Evolutionary conservation across 2,797 vertebrate genomes (phyloP), one percentile per base, ranked within the genome.

Genomic region (Anomalospiza imberbis): DNA sequence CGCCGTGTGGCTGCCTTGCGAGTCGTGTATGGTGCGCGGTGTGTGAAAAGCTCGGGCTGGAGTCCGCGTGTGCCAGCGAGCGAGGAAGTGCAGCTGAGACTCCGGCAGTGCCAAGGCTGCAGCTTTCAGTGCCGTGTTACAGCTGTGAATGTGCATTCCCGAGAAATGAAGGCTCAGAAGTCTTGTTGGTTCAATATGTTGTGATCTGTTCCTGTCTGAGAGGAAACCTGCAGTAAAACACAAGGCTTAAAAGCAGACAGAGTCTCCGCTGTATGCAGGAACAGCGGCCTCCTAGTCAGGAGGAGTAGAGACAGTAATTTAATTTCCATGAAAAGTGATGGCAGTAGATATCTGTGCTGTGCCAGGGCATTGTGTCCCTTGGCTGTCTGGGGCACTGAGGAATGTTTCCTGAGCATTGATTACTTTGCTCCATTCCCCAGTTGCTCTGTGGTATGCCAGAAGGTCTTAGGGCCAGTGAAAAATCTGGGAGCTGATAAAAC

Each of bases 21-120:
- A 50, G 8, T n/a, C 2, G 0, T 45, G 14, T 7, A 1, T 5
- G 26, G 47, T 0, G 4, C 15, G 0, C 5, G 25, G 18, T 20
- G 13, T 9, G 34, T 42, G n/a, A 21, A 60, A 67, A 44, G 76
- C 58, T 90, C 2, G 58, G 34, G 38, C 40, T 51, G 1, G 65
- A 25, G 42, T n/a, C 44, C 1, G 2, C 28, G 50, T 58, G 42
- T 72, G 83, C 76, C 58, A 18, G 61, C 6, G 9, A 32, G 61
- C 19, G 47, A 31, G 45, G 36, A 34, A 21, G 55, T 2, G 32
- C 75, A 73, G 62, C 71, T 42, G 90, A 24, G 77, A 2, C 57
- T 18, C 17, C 4, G 51, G 42, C 15, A 4, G 29, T 24, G 48
- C 86, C 88, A 51, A 50, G 53, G 20, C 50, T 17, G 60, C n/a